These are phyloP conservation scores for Hydrozoanthus gracilis DNA, from an alignment of 92 coral and sea anemone species.

Conservation along the genomic window DNA sequence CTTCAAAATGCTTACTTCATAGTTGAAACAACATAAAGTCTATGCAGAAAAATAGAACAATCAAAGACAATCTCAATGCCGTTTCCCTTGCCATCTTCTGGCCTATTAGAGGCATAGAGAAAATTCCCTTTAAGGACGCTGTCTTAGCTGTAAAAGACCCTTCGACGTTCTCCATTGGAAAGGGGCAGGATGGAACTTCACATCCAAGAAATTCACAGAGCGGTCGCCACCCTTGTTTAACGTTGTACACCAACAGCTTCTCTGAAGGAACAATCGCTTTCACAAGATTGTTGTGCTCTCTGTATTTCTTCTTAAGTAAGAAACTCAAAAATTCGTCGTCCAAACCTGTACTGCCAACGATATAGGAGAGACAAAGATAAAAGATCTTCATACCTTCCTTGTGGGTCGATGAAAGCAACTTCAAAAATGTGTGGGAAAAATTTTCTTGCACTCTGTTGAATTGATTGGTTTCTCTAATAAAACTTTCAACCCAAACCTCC, in stretches of 20 bases:
- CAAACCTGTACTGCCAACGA: background rate
- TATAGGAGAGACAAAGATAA: background rate
- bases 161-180: background rate
- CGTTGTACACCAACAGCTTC: constrained; percentile 12
- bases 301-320: constrained; percentile 3
- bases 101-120: background rate
- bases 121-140: background rate
- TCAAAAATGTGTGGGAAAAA: background rate
- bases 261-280: constrained; percentile 12
- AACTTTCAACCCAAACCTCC: background rate
- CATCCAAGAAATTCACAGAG: constrained; percentile 2
- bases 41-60: background rate
- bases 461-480: background rate
- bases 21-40: background rate
- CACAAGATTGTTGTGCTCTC: constrained; percentile 1
- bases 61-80: background rate
- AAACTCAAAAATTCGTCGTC: background rate
- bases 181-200: background rate
- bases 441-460: background rate
- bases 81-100: background rate
- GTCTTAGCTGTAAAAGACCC: background rate
- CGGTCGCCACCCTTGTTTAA: constrained; percentile 3
- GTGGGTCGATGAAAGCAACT: background rate
- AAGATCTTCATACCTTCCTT: background rate
- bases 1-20: too few relatives aligned